Evolutionary conservation across 2,113 vertebrate species (phyloP).

Genomic region (Pelecanoides urinatrix): DNA sequence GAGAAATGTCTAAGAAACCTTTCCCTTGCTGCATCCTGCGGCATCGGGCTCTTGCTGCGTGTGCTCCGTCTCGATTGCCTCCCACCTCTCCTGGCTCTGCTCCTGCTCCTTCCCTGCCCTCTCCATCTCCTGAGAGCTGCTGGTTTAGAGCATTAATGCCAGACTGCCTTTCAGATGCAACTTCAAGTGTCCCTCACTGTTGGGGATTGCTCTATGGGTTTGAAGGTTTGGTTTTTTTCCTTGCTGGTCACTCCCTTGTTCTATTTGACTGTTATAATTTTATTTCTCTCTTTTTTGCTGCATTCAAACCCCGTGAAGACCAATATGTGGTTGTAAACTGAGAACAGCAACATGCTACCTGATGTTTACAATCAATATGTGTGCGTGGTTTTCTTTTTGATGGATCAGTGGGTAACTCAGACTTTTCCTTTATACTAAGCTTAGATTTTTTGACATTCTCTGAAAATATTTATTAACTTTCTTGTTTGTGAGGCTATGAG

Average conservation of each 20-base stretch:
- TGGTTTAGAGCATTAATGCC: background rate
- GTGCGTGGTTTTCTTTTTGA: background rate
- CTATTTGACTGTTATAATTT: background rate
- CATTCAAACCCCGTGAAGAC: background rate
- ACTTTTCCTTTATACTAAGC: background rate
- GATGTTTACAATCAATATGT: background rate
- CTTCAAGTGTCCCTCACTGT: background rate
- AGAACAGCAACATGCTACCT: background rate
- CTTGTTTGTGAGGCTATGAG: background rate
- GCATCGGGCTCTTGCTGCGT: rapidly evolving
- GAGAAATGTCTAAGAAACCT: background rate
- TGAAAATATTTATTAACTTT: background rate
- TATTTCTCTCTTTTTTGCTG: background rate
- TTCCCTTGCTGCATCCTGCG: rapidly evolving
- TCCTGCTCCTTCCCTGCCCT: background rate
- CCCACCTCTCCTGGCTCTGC: background rate
- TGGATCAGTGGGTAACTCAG: too few species aligned
- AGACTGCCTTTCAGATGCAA: background rate
- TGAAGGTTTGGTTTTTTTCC: background rate
- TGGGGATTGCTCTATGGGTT: background rate
- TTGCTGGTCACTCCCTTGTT: background rate
- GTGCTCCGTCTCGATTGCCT: rapidly evolving
- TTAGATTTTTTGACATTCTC: background rate
- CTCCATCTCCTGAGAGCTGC: background rate
- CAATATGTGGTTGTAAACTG: background rate